A percentile compares a stretch with the other conserved stretches of the same genome.
phyloP scores from a whole-genome alignment of 2,888 invertebrate genomes.

The Acleris laterana region DNA sequence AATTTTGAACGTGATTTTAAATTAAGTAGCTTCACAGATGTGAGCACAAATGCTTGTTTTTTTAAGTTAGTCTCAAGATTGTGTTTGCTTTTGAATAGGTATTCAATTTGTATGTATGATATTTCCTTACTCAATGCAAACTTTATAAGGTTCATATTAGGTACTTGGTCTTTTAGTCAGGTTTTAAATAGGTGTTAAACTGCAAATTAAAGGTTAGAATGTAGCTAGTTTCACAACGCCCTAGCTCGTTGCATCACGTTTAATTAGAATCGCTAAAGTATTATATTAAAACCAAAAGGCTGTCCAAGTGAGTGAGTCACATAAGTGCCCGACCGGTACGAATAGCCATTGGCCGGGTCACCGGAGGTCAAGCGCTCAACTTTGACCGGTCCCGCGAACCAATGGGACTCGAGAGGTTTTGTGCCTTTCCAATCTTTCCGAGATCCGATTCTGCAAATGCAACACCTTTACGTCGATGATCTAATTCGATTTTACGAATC shows the following conservation, averaged over 20 bases:
- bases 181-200: background rate
- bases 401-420: slow-evolving; percentile 45
- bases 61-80: background rate
- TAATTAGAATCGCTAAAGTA: slow-evolving; percentile 25
- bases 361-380: slow-evolving; percentile 72
- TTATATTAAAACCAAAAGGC: slow-evolving; percentile 25
- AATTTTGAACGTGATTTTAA: slow-evolving; percentile 25
- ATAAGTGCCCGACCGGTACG: slow-evolving; percentile 48
- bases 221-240: background rate
- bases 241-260: slow-evolving; percentile 13
- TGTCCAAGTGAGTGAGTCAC: slow-evolving; percentile 50
- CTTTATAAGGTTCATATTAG: too few species aligned
- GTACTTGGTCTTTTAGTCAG: too few species aligned
- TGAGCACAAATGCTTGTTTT: slow-evolving; percentile 8
- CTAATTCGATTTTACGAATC: slow-evolving; percentile 7
- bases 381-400: slow-evolving; percentile 64
- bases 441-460: slow-evolving; percentile 7
- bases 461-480: slow-evolving; percentile 5
- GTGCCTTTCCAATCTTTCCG: slow-evolving; percentile 28
- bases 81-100: too few species aligned
- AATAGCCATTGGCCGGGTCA: slow-evolving; percentile 64
- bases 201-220: background rate
- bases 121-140: too few species aligned
- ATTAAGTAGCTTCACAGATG: slow-evolving; percentile 28
- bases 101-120: background rate